Evolutionary conservation across 2,113 vertebrate genomes (phyloP).

Genomic region (Isichthys henryi): DNA sequence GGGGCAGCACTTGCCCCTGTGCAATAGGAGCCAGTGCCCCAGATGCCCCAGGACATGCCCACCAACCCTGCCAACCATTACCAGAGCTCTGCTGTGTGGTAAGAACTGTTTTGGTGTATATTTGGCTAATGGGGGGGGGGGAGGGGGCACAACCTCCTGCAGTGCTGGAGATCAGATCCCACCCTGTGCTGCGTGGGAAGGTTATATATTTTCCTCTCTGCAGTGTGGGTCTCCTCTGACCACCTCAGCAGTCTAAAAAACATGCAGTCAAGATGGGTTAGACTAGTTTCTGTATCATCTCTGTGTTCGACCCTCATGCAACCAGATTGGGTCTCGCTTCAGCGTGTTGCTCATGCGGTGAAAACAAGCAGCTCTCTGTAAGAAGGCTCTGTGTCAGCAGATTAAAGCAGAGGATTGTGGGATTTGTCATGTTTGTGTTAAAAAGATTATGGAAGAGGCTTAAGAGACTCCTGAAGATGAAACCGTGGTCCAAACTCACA

Average conservation of each 20-base stretch:
- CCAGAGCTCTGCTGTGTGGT: background rate
- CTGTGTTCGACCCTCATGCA: background rate
- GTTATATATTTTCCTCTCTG: background rate
- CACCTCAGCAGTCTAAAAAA: background rate
- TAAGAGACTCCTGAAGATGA: background rate
- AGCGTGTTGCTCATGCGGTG: background rate
- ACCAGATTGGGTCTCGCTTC: background rate
- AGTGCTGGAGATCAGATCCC: background rate
- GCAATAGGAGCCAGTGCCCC: background rate
- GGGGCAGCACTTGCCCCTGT: background rate
- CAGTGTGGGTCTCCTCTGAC: background rate
- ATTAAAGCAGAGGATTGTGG: constrained; percentile 58
- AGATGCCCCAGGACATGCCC: background rate
- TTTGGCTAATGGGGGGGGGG: background rate
- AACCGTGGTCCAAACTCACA: background rate
- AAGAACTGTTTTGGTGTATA: background rate
- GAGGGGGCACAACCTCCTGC: background rate
- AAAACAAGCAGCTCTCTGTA: constrained; percentile 27
- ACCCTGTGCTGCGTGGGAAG: background rate
- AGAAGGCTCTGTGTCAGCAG: constrained; percentile 35
- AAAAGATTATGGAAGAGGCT: constrained; percentile 43
- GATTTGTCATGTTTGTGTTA: constrained; percentile 53
- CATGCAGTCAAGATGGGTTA: background rate
- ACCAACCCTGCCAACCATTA: background rate
- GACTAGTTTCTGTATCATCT: background rate